Base-by-base conservation (phyloP, 2,888 invertebrate genomes). In the Herminia tarsipennalis region DNA sequence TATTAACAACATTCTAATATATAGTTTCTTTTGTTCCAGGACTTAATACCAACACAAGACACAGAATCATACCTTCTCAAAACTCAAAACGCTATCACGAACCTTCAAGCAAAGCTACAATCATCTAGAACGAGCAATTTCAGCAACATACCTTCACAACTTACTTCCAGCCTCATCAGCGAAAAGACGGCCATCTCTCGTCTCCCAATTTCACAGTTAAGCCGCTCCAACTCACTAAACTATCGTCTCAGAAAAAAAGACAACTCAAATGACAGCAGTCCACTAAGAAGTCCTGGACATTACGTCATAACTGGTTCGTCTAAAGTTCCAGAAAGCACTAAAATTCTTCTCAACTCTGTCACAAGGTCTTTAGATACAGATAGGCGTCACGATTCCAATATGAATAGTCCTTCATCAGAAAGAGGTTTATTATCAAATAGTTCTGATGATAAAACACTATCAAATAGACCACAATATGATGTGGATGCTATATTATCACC, bases 81-180 rank as follows among this genome's bases (percentile, higher is more conserved):
- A 65, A 94, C 93, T 0, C 93, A 94, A 67, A 93, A 93, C 61
- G 93, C 93, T 0, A 93, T 94, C 62, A 92, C 93, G 21, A 92
- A 93, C 55, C 83, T 94, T 13, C 93, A 94, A 80, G 93, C 93
- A 22, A 92, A 93, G 51, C 83, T 94, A 8, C 86, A 90, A 32
- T 82, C 89, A 1, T 83, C 88, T 0, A 74, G 80, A 28, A 79
- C 78, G 5, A 81, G 51, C 54, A 83, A 81, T 54, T 75, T 80
- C 54, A 63, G 69, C 34, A 78, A 73, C 72, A 82, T 84, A 57
- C 84, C 88, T 1, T 71, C 83, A 2, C 82, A 78, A 65, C 85
- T 88, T 24, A 90, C 88, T 56, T 86, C 88, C 17, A 88, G 85
- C 51, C 71, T 88, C 21, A 83, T 88, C 61, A 88, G 87, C 70